Evolutionary conservation across 1,140 invertebrate genomes (phyloP).

Genomic region (Drosophila biarmipes): DNA sequence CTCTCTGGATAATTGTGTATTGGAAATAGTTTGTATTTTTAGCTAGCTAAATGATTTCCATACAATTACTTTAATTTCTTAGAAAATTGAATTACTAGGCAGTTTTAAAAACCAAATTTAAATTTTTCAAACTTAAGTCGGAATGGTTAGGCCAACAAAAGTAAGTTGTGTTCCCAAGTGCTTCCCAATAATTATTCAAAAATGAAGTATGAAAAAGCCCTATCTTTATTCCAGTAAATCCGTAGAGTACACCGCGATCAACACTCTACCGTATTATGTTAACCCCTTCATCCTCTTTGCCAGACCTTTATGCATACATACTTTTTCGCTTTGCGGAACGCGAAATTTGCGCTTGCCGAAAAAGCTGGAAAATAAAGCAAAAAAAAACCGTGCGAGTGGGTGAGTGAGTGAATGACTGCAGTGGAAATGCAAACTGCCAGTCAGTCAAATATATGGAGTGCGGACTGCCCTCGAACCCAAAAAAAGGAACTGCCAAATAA

Average conservation of each 20-base stretch:
- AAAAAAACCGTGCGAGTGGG: conserved; percentile 51
- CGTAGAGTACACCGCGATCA: background rate
- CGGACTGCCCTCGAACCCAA: conserved; percentile 19
- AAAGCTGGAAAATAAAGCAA: conserved; percentile 17
- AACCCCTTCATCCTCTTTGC: conserved; percentile 17
- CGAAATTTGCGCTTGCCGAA: conserved; percentile 60
- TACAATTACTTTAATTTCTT: too few species aligned
- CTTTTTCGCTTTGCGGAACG: conserved; percentile 64
- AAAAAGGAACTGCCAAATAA: conserved; percentile 17
- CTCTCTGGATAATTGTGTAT: background rate
- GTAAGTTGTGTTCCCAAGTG: too few species aligned
- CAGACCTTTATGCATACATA: conserved; percentile 38
- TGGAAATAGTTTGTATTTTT: too few species aligned
- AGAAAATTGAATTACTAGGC: too few species aligned
- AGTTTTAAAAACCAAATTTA: too few species aligned
- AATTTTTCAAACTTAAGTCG: background rate
- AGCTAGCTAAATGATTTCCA: too few species aligned
- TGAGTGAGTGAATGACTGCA: conserved; percentile 79
- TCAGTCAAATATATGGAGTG: conserved; percentile 49
- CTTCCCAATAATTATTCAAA: too few species aligned
- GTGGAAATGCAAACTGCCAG: conserved; percentile 72
- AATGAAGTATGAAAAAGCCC: too few species aligned
- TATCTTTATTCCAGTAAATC: background rate
- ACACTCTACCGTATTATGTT: conserved; percentile 10
- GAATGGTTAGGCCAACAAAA: too few species aligned